Base-by-base conservation (phyloP, 1,140 invertebrate species). In the Drosophila ercepeae region DNA sequence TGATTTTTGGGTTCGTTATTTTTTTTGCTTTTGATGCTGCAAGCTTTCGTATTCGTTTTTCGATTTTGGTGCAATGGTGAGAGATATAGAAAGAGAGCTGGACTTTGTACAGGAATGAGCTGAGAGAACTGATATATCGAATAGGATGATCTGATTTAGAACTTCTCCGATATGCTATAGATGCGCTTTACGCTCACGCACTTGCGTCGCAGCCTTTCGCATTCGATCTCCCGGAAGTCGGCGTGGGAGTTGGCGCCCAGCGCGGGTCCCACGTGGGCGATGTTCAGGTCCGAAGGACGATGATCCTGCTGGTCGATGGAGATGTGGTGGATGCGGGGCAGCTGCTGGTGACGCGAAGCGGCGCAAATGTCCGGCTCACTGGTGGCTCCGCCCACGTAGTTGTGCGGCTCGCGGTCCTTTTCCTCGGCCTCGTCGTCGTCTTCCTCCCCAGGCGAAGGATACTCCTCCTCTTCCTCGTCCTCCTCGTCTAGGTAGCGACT, bases 111-210 rank as follows among this genome's bases (percentile, higher is more conserved):
- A 64, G 57, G 27, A 11, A 53, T 61, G 59, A 25, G 14, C 54
- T 71, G 36, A 59, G 36, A 59, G 51, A 25, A n/a, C 54, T 71
- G 36, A 59, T 21, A 21, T 64, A 64, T 64, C 57, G 57, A 64
- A 64, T 64, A 61, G 60, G 45, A 13, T 64, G 54, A 59, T 75
- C 65, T 69, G 70, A 63, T 86, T 84, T 77, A 91, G 70, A 91
- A 91, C 75, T 91, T 91, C 63, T 91, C 89, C 78, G 89, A 91
- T 82, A 91, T 91, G 79, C 89, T 91, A 86, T 91, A 91, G 59
- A 91, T 91, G 68, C 89, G 89, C 58, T 91, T 91, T 44, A 91
- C 89, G 76, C 86, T 90, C 82, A 90, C 89, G 81, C 89, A 90
- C 75, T 91, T 90, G 58, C 89, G 89, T 55, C 89, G 70, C 76